Base-by-base conservation (phyloP, 1,140 invertebrate genomes). In the Calliopsis andreniformis region DNA sequence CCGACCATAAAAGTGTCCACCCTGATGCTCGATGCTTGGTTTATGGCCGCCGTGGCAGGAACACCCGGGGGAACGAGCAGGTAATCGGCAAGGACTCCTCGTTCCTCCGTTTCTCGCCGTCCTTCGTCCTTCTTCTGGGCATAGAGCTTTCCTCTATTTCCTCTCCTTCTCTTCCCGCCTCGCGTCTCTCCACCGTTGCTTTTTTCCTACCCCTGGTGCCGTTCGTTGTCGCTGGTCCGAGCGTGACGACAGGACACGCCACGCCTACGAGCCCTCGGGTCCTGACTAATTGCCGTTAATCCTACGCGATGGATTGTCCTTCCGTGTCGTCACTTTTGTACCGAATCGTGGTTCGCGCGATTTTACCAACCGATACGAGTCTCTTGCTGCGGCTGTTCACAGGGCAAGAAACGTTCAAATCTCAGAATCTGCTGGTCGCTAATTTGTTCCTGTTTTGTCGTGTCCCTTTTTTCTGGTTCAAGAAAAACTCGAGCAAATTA, bases 1-100 rank as follows among this genome's bases (percentile, higher is more conserved):
- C 76, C 76, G 69, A 81, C 82, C 86, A 88, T 88, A 87, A 88
- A 88, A 87, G 80, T 87, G 85, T 87, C 85, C 86, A 81, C 79
- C 84, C 79, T 70, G 61, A 73, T 78, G 69, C 35, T 62, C 77
- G 77, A 79, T 79, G 62, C 63, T 43, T 78, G 77, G 61, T 86
- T 86, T 85, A 86, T 75, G 82, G 66, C 66, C 76, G 79, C 42
- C 55, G 55, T 76, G 64, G 28, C 73, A 69, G 64, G 64, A 72
- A 72, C 62, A 62, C 72, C 64, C 71, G 56, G 59, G 79, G 71
- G 67, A 39, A 43, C 73, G 16, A 61, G 47, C 70, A 72, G 70
- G 61, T 68, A 73, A 64, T 78, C 67, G 55, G 53, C n/a, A 66
- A 66, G 42, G 59, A 58, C 23, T 68, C 28, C 55, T 73, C 45